These are phyloP conservation scores for Unio pictorum DNA, from an alignment of 2,888 invertebrate genomes.

Conservation along the genomic window DNA sequence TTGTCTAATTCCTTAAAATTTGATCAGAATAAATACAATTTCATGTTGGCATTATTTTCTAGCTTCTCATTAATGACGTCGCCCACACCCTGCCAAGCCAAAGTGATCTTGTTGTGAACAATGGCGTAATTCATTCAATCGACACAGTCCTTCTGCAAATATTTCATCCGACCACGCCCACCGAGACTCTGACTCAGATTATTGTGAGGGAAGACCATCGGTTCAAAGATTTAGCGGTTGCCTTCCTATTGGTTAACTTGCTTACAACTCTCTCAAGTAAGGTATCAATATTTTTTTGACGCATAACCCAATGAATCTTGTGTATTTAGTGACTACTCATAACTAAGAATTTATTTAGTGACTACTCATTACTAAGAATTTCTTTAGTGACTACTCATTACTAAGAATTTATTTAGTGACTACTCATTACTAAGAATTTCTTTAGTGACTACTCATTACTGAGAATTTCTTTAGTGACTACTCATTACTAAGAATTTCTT, in stretches of 20 bases:
- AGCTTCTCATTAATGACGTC: conserved; percentile 1
- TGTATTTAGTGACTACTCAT: not conserved
- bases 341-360: not conserved
- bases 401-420: not conserved
- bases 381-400: not conserved
- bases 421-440: too few relatives aligned
- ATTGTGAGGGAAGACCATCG: conserved; percentile 9
- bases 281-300: conserved; percentile 4
- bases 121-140: conserved; percentile 46
- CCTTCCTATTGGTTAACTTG: conserved; percentile 16
- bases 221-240: conserved; percentile 19
- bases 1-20: too few relatives aligned
- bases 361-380: too few relatives aligned
- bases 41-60: not conserved
- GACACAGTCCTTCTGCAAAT: conserved; percentile 33
- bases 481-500: too few relatives aligned
- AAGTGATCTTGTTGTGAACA: conserved; percentile 33
- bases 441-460: not conserved
- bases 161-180: not conserved
- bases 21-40: too few relatives aligned
- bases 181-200: not conserved
- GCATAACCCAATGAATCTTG: not conserved
- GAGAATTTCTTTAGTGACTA: not conserved
- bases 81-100: conserved; percentile 1
- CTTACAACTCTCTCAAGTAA: conserved; percentile 15